A percentile compares a stretch with the other conserved stretches of the same genome.
phyloP scores from a whole-genome alignment of 2,888 invertebrate species.

The Cataglyphis cursor region DNA sequence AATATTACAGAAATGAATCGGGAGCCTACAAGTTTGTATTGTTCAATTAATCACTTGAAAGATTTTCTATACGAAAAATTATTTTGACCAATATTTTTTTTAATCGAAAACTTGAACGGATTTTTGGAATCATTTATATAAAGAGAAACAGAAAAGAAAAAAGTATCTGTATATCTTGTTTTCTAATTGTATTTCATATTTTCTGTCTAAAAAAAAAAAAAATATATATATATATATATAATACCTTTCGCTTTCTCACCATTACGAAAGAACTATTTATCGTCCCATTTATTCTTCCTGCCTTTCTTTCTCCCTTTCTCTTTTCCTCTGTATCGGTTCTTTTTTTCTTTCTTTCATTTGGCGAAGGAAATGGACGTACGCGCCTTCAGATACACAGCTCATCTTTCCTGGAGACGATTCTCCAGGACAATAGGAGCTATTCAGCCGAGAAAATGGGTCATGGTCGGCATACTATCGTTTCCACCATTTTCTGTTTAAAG shows the following conservation, averaged over 20 bases:
- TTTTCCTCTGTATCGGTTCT: not conserved
- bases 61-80: not conserved
- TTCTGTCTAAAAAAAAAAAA: not conserved
- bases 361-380: conserved; percentile 77
- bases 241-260: not conserved
- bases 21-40: not conserved
- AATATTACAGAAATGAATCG: not conserved
- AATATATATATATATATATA: no score
- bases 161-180: not conserved
- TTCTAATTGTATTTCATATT: not conserved
- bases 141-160: not conserved
- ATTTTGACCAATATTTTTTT: not conserved
- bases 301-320: not conserved
- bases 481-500: conserved; percentile 65
- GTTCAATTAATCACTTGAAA: not conserved
- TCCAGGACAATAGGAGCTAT: conserved; percentile 69
- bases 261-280: not conserved
- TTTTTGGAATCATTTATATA: not conserved
- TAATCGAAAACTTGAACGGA: not conserved
- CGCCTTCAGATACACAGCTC: conserved; percentile 9
- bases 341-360: not conserved
- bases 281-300: conserved; percentile 2
- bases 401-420: conserved; percentile 40
- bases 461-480: conserved; percentile 73
- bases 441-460: conserved; percentile 79